phyloP scores from a whole-genome alignment of 1,140 invertebrate species.

The Neoseiulus cucumeris region DNA sequence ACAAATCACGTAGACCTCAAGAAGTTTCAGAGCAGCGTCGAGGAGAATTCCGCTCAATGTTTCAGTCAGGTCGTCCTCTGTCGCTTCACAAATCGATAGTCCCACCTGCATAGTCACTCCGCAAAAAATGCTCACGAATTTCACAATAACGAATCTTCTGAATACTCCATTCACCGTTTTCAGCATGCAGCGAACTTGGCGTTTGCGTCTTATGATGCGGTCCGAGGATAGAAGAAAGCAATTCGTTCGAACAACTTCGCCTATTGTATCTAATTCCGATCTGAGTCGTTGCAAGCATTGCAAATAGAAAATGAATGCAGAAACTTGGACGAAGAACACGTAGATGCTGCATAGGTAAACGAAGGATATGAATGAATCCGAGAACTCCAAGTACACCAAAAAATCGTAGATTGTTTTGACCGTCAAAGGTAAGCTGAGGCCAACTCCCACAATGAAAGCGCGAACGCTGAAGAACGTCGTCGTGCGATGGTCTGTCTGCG shows the following conservation, averaged over 20 bases:
- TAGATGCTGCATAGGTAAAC: neutral
- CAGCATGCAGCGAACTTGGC: neutral
- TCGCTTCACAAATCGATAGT: neutral
- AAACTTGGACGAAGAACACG: neutral
- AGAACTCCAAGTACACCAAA: neutral
- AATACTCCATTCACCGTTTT: neutral
- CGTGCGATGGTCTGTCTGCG: neutral
- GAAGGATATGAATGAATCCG: neutral
- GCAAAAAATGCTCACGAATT: constrained; percentile 2
- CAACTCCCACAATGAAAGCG: neutral
- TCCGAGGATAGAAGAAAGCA: neutral
- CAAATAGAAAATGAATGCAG: neutral
- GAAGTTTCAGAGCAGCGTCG: neutral
- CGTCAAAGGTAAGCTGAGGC: neutral
- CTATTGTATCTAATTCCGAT: neutral
- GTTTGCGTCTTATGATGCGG: neutral
- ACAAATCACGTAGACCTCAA: neutral
- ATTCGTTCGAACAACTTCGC: neutral
- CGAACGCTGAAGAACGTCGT: neutral
- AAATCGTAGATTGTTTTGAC: neutral
- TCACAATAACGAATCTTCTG: neutral
- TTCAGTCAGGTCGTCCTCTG: neutral
- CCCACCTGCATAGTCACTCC: neutral
- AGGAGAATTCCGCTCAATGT: neutral
- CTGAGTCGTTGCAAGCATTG: neutral